Evolutionary conservation across 2,797 vertebrate species (phyloP).

Genomic region (Eutrigla gurnardus): DNA sequence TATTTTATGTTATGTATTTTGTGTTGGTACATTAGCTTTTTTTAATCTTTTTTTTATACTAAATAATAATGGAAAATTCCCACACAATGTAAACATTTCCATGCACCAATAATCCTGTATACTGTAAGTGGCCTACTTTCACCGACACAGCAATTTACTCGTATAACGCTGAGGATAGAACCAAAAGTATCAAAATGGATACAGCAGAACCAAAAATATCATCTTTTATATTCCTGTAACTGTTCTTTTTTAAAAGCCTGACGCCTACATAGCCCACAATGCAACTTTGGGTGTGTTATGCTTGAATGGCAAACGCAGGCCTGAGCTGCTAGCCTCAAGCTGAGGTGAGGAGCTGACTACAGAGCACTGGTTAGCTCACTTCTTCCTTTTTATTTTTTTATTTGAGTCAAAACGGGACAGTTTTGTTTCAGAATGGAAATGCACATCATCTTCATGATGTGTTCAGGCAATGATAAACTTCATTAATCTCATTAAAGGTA

Average conservation of each 20-base stretch:
- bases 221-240: not conserved
- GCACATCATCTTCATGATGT: not conserved
- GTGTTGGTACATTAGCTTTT: constrained; percentile 12
- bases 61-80: constrained; percentile 1
- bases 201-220: not conserved
- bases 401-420: not conserved
- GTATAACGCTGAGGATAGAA: not conserved
- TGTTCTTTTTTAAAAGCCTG: not conserved
- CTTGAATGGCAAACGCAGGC: not conserved
- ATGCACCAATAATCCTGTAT: constrained; percentile 2
- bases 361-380: not conserved
- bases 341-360: not conserved
- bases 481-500: constrained; percentile 33
- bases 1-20: not conserved
- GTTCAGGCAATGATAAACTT: not conserved
- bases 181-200: not conserved
- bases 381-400: not conserved
- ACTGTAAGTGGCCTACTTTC: not conserved
- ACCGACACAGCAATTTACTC: not conserved
- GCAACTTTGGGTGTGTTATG: not conserved
- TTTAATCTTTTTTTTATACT: not conserved
- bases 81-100: not conserved
- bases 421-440: not conserved
- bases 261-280: not conserved
- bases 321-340: not conserved